Evolutionary conservation across 2,797 vertebrate genomes (phyloP), one percentile per base, ranked within the genome.

Genomic region (Babyrousa celebensis): DNA sequence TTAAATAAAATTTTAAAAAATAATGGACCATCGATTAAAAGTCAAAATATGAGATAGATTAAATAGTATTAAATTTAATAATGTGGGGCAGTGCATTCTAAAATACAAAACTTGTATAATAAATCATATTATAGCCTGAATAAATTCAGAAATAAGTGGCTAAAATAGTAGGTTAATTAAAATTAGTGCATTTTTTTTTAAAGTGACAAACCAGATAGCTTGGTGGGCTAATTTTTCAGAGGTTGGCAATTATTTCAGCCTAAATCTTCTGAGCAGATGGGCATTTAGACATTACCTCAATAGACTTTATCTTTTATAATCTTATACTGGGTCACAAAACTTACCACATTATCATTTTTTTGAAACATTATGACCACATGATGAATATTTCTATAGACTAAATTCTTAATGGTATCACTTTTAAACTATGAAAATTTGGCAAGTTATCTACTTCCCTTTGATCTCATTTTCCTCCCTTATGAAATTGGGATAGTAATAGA

Each of bases 91-190:
- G 65, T 96, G 9, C 0, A 95, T 95, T 97, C 72, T 54, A 72
- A 95, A 96, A 93, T 58, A 94, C 32, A 18, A 91, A 94, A 43
- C 0, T n/a, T 56, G 12, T 23, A 83, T 3, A 68, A 84, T 72
- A 93, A 70, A 65, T 94, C 27, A 70, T 87, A 90, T 96, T 90
- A 65, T 77, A 74, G 65, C 12, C 3, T 82, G n/a, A 70, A 83
- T 72, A 90, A 89, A 96, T 96, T 93, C 85, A 92, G 40, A 95
- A 96, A 54, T 85, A 93, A 89, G 52, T 92, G 72, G 27, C 18
- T 68, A 23, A 86, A 96, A 11, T 1, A 72, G 17, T 40, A 75
- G 52, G 23, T 86, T 96, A 95, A 95, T 97, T 97, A 94, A 86
- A 96, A 87, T 87, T 48, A 93, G 74, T 36, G 16, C 32, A 78